Evolutionary conservation across 2,888 invertebrate species (phyloP).

Genomic region (Heliconius sara): DNA sequence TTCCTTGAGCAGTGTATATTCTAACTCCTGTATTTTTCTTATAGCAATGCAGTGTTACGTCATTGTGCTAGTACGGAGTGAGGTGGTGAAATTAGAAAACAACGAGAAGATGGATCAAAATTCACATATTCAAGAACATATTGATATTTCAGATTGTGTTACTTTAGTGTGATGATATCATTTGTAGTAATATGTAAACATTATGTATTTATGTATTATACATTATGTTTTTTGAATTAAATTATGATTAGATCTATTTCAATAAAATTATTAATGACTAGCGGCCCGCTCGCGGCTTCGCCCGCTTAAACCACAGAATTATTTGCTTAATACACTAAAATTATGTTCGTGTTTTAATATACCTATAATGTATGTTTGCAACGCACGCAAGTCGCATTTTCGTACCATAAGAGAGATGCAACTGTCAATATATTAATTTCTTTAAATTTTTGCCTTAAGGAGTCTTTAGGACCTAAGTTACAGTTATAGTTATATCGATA

Average conservation of each 20-base stretch:
- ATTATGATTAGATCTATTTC: neutral
- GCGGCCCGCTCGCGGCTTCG: too few species aligned
- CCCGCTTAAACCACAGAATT: too few species aligned
- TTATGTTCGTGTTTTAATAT: too few species aligned
- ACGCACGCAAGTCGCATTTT: too few species aligned
- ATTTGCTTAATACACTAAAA: too few species aligned
- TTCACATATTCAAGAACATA: constrained; percentile 49
- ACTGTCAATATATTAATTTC: too few species aligned
- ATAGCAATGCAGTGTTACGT: constrained; percentile 75
- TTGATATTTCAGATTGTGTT: constrained; percentile 64
- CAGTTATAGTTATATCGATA: too few species aligned
- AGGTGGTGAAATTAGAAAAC: constrained; percentile 66
- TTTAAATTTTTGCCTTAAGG: too few species aligned
- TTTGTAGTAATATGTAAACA: neutral
- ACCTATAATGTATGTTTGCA: too few species aligned
- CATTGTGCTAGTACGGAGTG: constrained; percentile 73
- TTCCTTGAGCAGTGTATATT: neutral
- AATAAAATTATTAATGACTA: neutral
- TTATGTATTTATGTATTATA: too few species aligned
- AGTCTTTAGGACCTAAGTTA: too few species aligned
- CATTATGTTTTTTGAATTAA: neutral
- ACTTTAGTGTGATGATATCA: constrained; percentile 57
- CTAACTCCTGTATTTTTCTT: constrained; percentile 41
- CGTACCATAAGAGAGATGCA: too few species aligned
- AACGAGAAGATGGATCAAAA: constrained; percentile 47